These are phyloP conservation scores for Cephalopachus bancanus DNA, from an alignment of 2,797 vertebrate species.

Conservation along the genomic window DNA sequence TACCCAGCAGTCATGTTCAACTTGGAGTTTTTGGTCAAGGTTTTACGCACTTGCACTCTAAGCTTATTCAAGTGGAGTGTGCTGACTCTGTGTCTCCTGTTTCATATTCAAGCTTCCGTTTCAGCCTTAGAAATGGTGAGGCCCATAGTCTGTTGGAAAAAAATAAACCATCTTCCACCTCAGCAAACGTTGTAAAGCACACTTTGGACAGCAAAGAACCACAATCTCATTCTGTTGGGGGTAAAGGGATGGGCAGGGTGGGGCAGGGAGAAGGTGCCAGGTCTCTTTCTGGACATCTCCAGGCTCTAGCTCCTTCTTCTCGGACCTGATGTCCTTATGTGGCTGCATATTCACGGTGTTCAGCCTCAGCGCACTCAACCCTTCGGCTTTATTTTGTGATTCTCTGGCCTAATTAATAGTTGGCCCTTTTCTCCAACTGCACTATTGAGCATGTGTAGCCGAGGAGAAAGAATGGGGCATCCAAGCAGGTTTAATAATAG, in stretches of 20 bases:
- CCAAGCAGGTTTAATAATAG: too few species aligned
- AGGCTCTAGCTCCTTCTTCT: not conserved
- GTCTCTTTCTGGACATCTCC: not conserved
- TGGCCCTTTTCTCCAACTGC: too few species aligned
- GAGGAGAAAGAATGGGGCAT: too few species aligned
- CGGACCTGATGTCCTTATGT: not conserved
- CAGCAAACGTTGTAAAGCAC: not conserved
- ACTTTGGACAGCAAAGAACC: not conserved
- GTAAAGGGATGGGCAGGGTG: rapidly evolving
- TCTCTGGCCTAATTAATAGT: too few species aligned
- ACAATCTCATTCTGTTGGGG: not conserved
- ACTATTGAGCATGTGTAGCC: too few species aligned
- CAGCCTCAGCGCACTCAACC: not conserved
- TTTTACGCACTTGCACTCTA: not conserved
- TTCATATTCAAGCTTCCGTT: not conserved
- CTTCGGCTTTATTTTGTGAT: too few species aligned
- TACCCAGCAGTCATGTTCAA: not conserved
- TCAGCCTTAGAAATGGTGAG: not conserved
- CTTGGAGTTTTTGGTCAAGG: not conserved
- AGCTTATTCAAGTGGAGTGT: not conserved
- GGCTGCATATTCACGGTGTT: not conserved
- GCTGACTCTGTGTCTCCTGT: not conserved
- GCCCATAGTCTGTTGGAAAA: not conserved
- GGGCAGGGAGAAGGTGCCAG: not conserved
- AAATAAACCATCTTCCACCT: not conserved